A percentile compares a stretch with the other conserved stretches of the same genome.
phyloP scores from a whole-genome alignment of 2,888 invertebrate genomes.

The Quadroppia sp. region DNA sequence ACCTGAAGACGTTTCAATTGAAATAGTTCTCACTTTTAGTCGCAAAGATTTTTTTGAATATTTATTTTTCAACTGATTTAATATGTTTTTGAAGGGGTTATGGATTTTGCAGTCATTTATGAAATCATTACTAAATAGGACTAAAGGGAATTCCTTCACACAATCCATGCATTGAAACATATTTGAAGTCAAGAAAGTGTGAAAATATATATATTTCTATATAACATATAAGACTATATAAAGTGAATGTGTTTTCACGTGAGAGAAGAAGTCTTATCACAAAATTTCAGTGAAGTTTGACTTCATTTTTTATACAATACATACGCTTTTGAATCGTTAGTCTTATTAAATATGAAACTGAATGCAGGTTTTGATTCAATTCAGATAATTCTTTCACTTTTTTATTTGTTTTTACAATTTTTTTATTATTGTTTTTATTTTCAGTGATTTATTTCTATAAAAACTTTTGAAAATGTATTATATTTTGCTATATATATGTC shows the following conservation, averaged over 20 bases:
- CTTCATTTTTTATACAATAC: conserved; percentile 17
- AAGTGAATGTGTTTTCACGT: conserved; percentile 25
- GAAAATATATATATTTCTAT: conserved; percentile 19
- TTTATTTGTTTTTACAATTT: not conserved
- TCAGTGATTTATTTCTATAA: conserved; percentile 17
- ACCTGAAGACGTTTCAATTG: too few relatives aligned
- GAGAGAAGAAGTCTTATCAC: conserved; percentile 32
- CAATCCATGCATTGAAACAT: conserved; percentile 6
- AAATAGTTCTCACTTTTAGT: too few relatives aligned
- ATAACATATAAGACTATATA: not conserved
- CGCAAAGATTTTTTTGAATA: conserved; percentile 22
- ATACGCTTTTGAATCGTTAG: not conserved
- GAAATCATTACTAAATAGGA: not conserved
- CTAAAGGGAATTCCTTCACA: conserved; percentile 10
- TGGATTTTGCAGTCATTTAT: not conserved
- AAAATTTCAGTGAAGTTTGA: conserved; percentile 22
- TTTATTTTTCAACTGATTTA: conserved; percentile 3
- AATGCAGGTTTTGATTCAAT: not conserved
- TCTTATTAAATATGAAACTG: not conserved
- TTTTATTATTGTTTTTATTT: not conserved
- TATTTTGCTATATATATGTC: not conserved
- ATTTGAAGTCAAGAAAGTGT: not conserved
- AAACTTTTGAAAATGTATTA: not conserved
- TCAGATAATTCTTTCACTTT: not conserved
- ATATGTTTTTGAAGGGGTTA: not conserved